Base-by-base conservation (phyloP, 2,888 invertebrate species). In the Cantharis nigra region DNA sequence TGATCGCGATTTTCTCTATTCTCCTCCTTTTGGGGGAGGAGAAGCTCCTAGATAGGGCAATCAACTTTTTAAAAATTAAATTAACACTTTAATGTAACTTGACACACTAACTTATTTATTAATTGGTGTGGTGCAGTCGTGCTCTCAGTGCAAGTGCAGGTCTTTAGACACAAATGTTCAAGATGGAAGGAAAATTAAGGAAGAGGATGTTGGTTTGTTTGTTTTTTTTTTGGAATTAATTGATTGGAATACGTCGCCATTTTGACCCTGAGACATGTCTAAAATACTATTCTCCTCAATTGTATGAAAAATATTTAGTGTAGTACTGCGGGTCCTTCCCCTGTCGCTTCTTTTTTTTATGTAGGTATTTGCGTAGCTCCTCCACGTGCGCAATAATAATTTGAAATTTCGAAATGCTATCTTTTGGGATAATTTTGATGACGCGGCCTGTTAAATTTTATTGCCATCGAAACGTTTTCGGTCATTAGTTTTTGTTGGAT, bases 181-280 rank as follows among this genome's bases (percentile, higher is more conserved):
- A 72, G 73, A 71, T 72, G 79, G 74, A 70, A 65, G 70, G 70
- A 73, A 72, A 33, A 70, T 73, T 64, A 65, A 77, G 80, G 76
- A 77, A 76, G 75, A 72, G 74, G 78, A 80, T 75, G 74, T 72
- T 64, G 75, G 75, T 18, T 75, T 79, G 75, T 49, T 49, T 49
- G 49, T 7, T 16, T 16, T 49, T 33, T 13, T 33, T 30, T 74
- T 33, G 77, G 75, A 77, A 80, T 77, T 74, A 76, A 73, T 76
- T 77, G 63, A 77, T 74, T 74, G 78, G 71, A 73, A 75, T 78
- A 77, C 75, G 83, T 82, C 83, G 85, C 83, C 83, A 83, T 83
- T 83, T 83, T 85, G 86, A 86, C 86, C 86, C 86, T 86, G 85
- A 84, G 85, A 85, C 82, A 83, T 77, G 84, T 83, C 81, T 81